A percentile compares a stretch with the other conserved stretches of the same genome.
Evolutionary conservation across 2,888 invertebrate species (phyloP).

Genomic region (Toxonevra muliebris): DNA sequence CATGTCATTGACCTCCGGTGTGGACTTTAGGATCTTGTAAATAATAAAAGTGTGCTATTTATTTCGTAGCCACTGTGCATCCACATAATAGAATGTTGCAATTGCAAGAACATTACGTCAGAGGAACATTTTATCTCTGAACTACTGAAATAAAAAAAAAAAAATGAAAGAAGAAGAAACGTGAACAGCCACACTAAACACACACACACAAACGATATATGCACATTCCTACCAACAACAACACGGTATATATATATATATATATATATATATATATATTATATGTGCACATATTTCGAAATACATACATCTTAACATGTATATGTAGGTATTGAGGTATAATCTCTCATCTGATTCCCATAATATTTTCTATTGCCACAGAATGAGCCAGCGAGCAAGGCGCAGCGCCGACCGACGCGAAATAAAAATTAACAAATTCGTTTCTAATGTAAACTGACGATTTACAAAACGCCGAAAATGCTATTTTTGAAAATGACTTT

Average conservation of each 20-base stretch:
- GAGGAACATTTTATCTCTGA: background rate
- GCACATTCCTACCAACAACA: background rate
- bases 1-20: too few species aligned
- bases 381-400: too few species aligned
- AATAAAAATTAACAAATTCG: conserved; percentile 55
- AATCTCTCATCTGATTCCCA: background rate
- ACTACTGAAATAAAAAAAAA: background rate
- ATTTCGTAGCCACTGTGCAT: too few species aligned
- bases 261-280: background rate
- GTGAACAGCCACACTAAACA: background rate
- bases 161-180: background rate
- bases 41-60: too few species aligned
- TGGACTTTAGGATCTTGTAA: too few species aligned
- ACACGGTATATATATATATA: background rate
- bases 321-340: conserved; percentile 19
- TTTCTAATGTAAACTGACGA: conserved; percentile 58
- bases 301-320: conserved; percentile 15
- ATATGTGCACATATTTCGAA: background rate
- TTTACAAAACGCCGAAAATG: conserved; percentile 49
- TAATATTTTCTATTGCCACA: background rate
- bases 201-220: background rate
- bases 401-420: background rate
- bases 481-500: conserved; percentile 47
- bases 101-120: conserved; percentile 13
- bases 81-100: background rate